phyloP scores from a whole-genome alignment of 2,797 vertebrate species.

The Ataeniobius toweri region DNA sequence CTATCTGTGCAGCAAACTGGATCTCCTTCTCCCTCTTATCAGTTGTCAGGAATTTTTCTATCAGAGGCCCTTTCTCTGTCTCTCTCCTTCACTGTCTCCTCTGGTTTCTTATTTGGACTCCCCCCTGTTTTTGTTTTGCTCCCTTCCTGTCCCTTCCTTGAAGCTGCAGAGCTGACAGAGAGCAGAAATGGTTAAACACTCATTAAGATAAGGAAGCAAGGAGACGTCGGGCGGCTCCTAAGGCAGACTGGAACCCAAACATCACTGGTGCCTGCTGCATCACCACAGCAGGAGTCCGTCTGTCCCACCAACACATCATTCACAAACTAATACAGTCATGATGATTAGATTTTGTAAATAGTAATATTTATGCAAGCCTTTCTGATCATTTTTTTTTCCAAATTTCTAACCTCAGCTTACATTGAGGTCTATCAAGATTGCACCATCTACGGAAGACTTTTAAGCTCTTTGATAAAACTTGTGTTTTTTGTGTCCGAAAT shows the following conservation, averaged over 20 bases:
- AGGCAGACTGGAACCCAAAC: constrained; percentile 74
- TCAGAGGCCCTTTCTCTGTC: constrained; percentile 68
- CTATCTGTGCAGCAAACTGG: constrained; percentile 87
- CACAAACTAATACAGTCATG: constrained; percentile 12
- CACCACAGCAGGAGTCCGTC: constrained; percentile 40
- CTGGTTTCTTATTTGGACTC: constrained; percentile 52
- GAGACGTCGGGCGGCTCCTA: constrained; percentile 70
- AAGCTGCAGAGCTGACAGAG: constrained; percentile 70
- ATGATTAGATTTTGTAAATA: constrained; percentile 7
- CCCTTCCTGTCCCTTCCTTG: constrained; percentile 70
- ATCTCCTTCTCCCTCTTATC: constrained; percentile 86
- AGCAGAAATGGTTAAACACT: constrained; percentile 79
- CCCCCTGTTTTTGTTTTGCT: constrained; percentile 39
- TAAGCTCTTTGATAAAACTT: too few relatives aligned
- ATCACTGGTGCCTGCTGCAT: constrained; percentile 56
- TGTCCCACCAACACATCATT: constrained; percentile 21
- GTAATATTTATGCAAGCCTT: neutral
- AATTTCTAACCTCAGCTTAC: neutral
- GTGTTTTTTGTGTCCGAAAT: neutral
- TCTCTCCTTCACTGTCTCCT: constrained; percentile 48
- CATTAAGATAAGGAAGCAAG: constrained; percentile 77
- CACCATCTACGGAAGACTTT: neutral
- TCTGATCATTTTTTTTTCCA: neutral
- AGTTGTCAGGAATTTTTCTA: constrained; percentile 83
- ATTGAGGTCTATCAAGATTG: neutral